Percentiles rank a stretch among this genome's conserved stretches.
Evolutionary conservation across 1,140 invertebrate species (phyloP).

Genomic region (Acarapis woodi): DNA sequence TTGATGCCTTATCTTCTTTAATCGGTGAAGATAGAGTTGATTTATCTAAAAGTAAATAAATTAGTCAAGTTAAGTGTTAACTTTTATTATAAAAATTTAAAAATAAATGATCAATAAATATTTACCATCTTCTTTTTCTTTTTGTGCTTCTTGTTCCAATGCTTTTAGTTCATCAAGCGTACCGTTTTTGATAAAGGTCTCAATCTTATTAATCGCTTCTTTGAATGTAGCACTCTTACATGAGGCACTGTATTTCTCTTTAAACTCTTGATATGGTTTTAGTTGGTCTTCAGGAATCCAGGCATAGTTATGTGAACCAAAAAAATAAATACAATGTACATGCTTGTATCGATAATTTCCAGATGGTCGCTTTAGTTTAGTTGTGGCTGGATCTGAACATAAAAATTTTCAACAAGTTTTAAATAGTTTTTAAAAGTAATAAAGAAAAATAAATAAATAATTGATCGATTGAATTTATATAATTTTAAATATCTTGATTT

Average conservation of each 20-base stretch:
- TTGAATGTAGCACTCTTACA: slow-evolving; percentile 48
- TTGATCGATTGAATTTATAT: too few species aligned
- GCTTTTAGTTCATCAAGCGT: slow-evolving; percentile 3
- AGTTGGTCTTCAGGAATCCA: slow-evolving; percentile 28
- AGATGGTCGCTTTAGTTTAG: not conserved
- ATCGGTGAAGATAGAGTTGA: not conserved
- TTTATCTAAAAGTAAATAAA: too few species aligned
- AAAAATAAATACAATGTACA: slow-evolving; percentile 65
- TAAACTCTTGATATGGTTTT: slow-evolving; percentile 48
- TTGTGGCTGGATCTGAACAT: slow-evolving; percentile 16
- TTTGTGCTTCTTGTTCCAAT: not conserved
- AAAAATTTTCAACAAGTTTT: too few species aligned
- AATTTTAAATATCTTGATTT: slow-evolving; percentile 18
- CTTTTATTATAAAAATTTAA: too few species aligned
- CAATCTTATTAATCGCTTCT: slow-evolving; percentile 54
- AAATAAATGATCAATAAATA: too few species aligned
- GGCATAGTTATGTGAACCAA: slow-evolving; percentile 55
- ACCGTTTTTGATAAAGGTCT: slow-evolving; percentile 35
- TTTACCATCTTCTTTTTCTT: slow-evolving; percentile 1
- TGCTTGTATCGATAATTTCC: slow-evolving; percentile 18
- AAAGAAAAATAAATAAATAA: too few species aligned
- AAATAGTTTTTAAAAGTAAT: too few species aligned
- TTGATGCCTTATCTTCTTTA: not conserved
- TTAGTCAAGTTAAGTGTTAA: too few species aligned
- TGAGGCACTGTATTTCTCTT: slow-evolving; percentile 41